Evolutionary conservation across 2,797 vertebrate species (phyloP), one percentile per base, ranked within the genome.

Genomic region (Psittacula echo): DNA sequence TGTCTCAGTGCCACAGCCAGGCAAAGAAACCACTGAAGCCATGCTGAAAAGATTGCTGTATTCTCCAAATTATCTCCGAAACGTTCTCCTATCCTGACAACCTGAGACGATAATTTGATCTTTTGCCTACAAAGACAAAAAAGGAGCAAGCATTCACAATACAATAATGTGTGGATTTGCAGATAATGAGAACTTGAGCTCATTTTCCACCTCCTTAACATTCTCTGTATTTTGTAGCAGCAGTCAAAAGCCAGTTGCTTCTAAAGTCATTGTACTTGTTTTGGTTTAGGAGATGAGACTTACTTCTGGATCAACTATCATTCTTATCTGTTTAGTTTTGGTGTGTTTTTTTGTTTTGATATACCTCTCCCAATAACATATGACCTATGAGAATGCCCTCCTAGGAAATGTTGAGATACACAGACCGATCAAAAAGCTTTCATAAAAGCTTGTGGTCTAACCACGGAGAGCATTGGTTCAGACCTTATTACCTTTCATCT

Each of bases 401-500:
- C 68, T 65, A 90, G 85, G 47, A 94, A 48, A 61, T 41, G 22
- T 26, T 79, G 89, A 85, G 53, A 75, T 83, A 45, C 45, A 48
- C 26, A 80, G 81, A 45, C 83, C 2, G 8, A 90, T 83, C 72
- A 92, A 77, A 83, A 92, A 87, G 91, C 65, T 93, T 91, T 74
- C 62, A 26, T 82, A 79, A 88, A 74, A 93, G 68, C 86, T 82
- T 94, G 95, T 89, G 90, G 84, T 96, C 90, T 97, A 95, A 93
- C 90, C 86, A 89, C 23, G 2, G 72, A 58, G 60, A 94, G 65
- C 84, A 87, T 5, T 85, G 84, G 85, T 95, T 90, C 84, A 89
- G 58, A 85, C 72, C 90, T 60, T 78, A 90, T 94, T 85, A 93
- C 72, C 90, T 95, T 93, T 90, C 80, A 72, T 94, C 91, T 89